Evolutionary conservation across 2,888 invertebrate genomes (phyloP).

Genomic region (Holacanthella duospinosa): DNA sequence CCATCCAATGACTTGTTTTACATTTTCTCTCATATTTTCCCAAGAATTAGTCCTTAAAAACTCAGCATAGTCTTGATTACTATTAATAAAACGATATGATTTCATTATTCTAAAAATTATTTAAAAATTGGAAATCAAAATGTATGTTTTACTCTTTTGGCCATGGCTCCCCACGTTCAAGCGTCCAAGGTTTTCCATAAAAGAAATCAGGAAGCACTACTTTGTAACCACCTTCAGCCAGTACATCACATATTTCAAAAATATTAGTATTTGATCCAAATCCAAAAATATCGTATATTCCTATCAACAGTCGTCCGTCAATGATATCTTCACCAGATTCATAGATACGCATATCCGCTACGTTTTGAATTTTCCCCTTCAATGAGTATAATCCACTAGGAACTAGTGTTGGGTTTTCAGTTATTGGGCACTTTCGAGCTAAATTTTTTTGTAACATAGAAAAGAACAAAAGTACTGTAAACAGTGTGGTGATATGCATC

Average conservation of each 20-base stretch:
- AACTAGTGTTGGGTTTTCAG: background rate
- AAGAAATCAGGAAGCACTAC: slow-evolving; percentile 13
- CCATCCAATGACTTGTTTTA: background rate
- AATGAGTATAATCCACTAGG: background rate
- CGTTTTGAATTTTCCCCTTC: background rate
- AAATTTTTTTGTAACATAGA: too few relatives aligned
- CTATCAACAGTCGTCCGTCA: background rate
- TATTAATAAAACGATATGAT: background rate
- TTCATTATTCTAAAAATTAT: too few relatives aligned
- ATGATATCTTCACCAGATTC: slow-evolving; percentile 4
- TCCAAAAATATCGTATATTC: slow-evolving; percentile 11
- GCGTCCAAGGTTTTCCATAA: slow-evolving; percentile 9
- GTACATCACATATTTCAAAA: slow-evolving; percentile 4
- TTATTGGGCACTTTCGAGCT: background rate
- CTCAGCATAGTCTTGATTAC: background rate
- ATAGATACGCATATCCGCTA: slow-evolving; percentile 10
- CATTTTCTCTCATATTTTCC: slow-evolving; percentile 9
- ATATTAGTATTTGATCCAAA: slow-evolving; percentile 6
- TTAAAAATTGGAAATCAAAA: too few relatives aligned
- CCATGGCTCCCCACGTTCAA: slow-evolving; percentile 6
- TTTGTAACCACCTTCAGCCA: slow-evolving; percentile 7
- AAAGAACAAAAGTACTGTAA: too few relatives aligned
- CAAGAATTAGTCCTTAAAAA: slow-evolving; percentile 9
- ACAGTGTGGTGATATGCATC: too few relatives aligned
- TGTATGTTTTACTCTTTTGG: slow-evolving; percentile 8